Evolutionary conservation across 2,797 vertebrate species (phyloP).

Genomic region (Enteromius unitaeniatus): DNA sequence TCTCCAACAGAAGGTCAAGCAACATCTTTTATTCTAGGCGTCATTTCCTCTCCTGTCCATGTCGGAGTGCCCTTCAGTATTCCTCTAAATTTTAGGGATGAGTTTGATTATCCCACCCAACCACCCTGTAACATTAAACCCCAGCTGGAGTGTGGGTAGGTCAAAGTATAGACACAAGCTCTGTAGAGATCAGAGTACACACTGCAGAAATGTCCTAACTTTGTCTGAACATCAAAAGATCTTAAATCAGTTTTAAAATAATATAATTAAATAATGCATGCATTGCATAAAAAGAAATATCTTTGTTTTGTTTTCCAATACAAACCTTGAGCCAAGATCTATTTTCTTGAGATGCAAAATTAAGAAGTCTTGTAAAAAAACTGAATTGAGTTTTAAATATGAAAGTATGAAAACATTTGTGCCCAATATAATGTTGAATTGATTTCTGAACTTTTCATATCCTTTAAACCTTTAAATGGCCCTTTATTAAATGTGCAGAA

Average conservation of each 20-base stretch:
- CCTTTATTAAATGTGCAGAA: background rate
- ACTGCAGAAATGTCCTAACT: background rate
- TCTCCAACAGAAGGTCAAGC: slow-evolving; percentile 81
- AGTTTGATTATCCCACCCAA: slow-evolving; percentile 78
- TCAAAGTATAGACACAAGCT: slow-evolving; percentile 2
- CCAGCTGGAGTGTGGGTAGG: slow-evolving; percentile 85
- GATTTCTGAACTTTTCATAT: background rate
- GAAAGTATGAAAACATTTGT: background rate
- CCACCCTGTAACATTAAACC: slow-evolving; percentile 75
- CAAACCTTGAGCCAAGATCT: background rate
- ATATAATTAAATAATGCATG: background rate
- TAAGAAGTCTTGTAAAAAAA: background rate
- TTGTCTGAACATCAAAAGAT: background rate
- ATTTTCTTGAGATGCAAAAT: background rate
- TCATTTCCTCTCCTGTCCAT: slow-evolving; percentile 72
- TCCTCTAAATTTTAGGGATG: slow-evolving; percentile 84
- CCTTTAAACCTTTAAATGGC: background rate
- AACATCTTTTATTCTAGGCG: slow-evolving; percentile 78
- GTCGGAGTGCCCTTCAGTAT: slow-evolving; percentile 87
- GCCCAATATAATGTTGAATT: background rate
- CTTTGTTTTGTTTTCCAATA: background rate
- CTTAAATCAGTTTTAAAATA: too few relatives aligned
- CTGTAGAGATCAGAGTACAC: background rate
- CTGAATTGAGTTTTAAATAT: background rate
- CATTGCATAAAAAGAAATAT: background rate